These are phyloP conservation scores for Hirtodrosophila alboralis DNA, from an alignment of 2,888 invertebrate species.

Conservation along the genomic window DNA sequence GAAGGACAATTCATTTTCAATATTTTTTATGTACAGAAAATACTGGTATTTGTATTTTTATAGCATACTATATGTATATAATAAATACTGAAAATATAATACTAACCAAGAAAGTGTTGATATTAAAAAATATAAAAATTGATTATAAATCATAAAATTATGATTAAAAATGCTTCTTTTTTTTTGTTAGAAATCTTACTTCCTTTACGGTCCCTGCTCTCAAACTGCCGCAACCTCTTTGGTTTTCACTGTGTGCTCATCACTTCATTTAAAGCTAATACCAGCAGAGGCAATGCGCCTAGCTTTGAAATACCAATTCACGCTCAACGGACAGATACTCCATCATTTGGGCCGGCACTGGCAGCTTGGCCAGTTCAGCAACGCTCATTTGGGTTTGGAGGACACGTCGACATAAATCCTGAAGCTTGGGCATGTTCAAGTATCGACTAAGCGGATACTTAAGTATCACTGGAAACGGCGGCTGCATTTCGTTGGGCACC, in stretches of 20 bases:
- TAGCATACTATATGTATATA: too few species aligned
- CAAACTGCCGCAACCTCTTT: constrained; percentile 55
- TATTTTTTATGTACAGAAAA: too few species aligned
- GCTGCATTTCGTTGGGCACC: constrained; percentile 87
- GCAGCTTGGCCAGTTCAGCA: constrained; percentile 89
- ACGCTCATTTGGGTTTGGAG: constrained; percentile 87
- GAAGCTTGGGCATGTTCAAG: constrained; percentile 88
- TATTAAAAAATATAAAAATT: too few species aligned
- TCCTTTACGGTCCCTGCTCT: too few species aligned
- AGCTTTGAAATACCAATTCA: constrained; percentile 82
- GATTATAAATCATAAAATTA: too few species aligned
- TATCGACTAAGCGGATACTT: constrained; percentile 91
- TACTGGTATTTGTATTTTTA: too few species aligned
- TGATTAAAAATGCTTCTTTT: too few species aligned
- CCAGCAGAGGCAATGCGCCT: constrained; percentile 41
- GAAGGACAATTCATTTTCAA: too few species aligned
- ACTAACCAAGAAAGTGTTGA: too few species aligned
- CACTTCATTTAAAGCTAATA: constrained; percentile 62
- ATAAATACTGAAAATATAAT: too few species aligned
- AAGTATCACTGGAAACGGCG: constrained; percentile 89
- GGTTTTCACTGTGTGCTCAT: constrained; percentile 52
- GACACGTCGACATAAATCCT: constrained; percentile 90
- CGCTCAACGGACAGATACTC: constrained; percentile 85
- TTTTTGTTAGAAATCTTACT: too few species aligned
- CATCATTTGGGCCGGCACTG: constrained; percentile 86